Evolutionary conservation across 1,140 invertebrate genomes (phyloP).

Genomic region (Papilio polyxenes): DNA sequence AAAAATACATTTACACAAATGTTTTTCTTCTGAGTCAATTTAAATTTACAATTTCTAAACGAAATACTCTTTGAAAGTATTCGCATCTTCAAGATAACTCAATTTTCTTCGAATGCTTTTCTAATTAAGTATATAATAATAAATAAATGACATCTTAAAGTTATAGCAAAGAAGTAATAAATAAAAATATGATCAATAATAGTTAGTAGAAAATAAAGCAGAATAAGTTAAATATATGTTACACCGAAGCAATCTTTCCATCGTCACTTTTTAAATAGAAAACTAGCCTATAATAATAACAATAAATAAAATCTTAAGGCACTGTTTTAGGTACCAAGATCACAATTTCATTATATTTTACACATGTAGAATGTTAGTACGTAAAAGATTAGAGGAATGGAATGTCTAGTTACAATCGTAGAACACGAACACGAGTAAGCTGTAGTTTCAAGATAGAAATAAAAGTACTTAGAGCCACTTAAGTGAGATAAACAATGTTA

Average conservation of each 20-base stretch:
- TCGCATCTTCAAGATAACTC: not conserved
- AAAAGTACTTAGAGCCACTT: slow-evolving; percentile 60
- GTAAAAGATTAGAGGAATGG: slow-evolving; percentile 66
- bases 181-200: slow-evolving; percentile 52
- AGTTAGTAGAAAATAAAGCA: slow-evolving; percentile 45
- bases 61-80: slow-evolving; percentile 18
- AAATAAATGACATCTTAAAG: slow-evolving; percentile 40
- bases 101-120: not conserved
- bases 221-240: slow-evolving; percentile 69
- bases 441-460: slow-evolving; percentile 54
- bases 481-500: slow-evolving; percentile 56
- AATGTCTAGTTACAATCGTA: slow-evolving; percentile 70
- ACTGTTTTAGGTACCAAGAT: slow-evolving; percentile 77
- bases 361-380: slow-evolving; percentile 54
- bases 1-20: slow-evolving; percentile 21
- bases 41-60: slow-evolving; percentile 6
- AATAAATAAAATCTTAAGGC: slow-evolving; percentile 80
- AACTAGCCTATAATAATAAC: slow-evolving; percentile 75
- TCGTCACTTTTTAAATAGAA: slow-evolving; percentile 74
- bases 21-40: not conserved
- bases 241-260: slow-evolving; percentile 46
- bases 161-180: slow-evolving; percentile 51
- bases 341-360: slow-evolving; percentile 72
- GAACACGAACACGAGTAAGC: slow-evolving; percentile 50
- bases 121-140: slow-evolving; percentile 22